Percentiles rank a stretch among this genome's conserved stretches.
Evolutionary conservation across 64 coral and sea anemone genomes (phyloP).

Genomic region (Montipora cactus): DNA sequence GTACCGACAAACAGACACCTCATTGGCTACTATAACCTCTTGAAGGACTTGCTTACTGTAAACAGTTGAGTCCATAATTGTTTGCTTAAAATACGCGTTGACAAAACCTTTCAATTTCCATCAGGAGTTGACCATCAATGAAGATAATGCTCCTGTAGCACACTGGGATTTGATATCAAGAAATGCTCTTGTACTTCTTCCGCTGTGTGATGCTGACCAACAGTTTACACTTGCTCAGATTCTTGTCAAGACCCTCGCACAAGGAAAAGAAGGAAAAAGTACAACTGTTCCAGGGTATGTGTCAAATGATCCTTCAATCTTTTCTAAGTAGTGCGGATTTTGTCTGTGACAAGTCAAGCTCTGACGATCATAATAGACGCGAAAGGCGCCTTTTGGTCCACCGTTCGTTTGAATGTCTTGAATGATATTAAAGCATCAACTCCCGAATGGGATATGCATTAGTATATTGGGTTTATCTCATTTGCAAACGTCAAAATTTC

Average conservation of each 20-base stretch:
- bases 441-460: no score
- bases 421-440: no score
- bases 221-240: slow-evolving; percentile 17
- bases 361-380: no score
- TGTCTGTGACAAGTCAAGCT: no score
- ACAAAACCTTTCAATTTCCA: neutral
- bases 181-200: slow-evolving; percentile 41
- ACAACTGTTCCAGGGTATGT: slow-evolving; percentile 3
- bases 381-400: no score
- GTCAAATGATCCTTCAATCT: neutral
- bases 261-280: neutral
- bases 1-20: neutral
- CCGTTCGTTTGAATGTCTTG: no score
- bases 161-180: slow-evolving; percentile 40
- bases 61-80: neutral
- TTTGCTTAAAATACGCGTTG: neutral
- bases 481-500: no score
- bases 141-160: slow-evolving; percentile 14
- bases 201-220: slow-evolving; percentile 46
- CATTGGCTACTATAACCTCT: neutral
- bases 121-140: slow-evolving; percentile 36
- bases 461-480: no score
- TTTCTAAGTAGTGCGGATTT: no score
- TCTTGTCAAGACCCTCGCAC: neutral
- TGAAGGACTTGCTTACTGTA: neutral